These are phyloP conservation scores for Ricordea florida DNA, from an alignment of 92 coral and sea anemone genomes.

Conservation along the genomic window DNA sequence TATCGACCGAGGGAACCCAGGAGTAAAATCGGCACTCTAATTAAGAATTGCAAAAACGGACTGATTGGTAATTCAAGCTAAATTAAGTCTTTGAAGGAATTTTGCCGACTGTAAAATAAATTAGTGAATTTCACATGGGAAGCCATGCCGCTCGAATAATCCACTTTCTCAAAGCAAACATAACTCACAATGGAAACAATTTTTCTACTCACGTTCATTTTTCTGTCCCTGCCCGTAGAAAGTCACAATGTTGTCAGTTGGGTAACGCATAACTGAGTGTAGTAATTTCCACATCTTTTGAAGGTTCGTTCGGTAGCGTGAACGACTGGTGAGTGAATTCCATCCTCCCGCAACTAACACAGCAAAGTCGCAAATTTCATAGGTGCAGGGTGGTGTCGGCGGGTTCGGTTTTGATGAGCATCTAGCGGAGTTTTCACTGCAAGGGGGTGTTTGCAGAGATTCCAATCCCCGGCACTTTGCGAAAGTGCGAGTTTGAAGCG, in stretches of 20 bases:
- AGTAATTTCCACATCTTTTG: constrained; percentile 77
- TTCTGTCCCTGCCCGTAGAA: constrained; percentile 84
- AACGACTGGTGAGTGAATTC: constrained; percentile 74
- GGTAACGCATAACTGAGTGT: constrained; percentile 63
- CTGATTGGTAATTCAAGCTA: constrained; percentile 48
- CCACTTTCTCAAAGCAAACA: constrained; percentile 20
- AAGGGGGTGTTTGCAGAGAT: constrained; percentile 24
- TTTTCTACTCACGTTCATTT: constrained; percentile 81
- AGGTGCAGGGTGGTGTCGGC: constrained; percentile 49
- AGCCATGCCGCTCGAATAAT: constrained; percentile 49
- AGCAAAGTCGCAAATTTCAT: constrained; percentile 81
- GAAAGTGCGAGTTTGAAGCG: constrained; percentile 55
- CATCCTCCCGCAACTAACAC: constrained; percentile 89
- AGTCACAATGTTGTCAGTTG: constrained; percentile 65
- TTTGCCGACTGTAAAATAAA: constrained; percentile 83
- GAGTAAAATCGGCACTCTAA: constrained; percentile 52
- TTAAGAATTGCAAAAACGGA: constrained; percentile 43
- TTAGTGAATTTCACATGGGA: constrained; percentile 42
- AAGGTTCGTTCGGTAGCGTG: constrained; percentile 71
- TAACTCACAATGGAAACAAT: constrained; percentile 22
- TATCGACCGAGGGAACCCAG: too few relatives aligned
- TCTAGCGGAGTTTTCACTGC: constrained; percentile 76
- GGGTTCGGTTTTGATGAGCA: constrained; percentile 35
- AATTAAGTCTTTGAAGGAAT: constrained; percentile 71
- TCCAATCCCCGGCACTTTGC: constrained; percentile 57